Conservation (phyloP, 2,113 vertebrate species). For the Pollimyrus isidori region DNA sequence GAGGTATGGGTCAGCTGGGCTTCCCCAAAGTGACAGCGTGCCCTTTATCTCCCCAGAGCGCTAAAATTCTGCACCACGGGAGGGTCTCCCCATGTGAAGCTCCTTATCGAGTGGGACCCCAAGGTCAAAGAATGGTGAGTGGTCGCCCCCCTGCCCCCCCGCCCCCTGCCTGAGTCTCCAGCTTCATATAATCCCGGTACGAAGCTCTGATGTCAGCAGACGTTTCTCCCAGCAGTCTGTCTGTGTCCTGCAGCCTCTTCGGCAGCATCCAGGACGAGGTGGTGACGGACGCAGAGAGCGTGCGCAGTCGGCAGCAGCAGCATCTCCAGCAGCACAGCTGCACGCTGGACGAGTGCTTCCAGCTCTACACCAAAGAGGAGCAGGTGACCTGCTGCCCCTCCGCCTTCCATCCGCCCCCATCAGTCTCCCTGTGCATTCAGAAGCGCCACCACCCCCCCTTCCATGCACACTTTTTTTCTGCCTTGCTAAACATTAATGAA, state of each 20-base stretch:
- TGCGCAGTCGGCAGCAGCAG: constrained; percentile 72
- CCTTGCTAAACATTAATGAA: background rate
- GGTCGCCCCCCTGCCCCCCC: background rate
- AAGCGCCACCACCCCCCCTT: background rate
- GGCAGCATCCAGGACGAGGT: constrained; percentile 82
- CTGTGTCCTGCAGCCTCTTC: constrained; percentile 66
- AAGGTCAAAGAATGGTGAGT: constrained; percentile 81
- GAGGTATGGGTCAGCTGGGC: background rate
- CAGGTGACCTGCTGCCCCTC: constrained; percentile 61
- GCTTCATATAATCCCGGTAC: too few relatives aligned
- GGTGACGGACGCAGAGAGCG: constrained; percentile 78
- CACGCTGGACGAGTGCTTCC: constrained; percentile 87
- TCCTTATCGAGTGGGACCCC: constrained; percentile 81
- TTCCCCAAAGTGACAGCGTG: background rate
- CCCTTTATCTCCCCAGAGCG: constrained; percentile 54
- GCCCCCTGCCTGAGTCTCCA: too few relatives aligned
- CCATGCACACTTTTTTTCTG: background rate
- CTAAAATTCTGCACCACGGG: constrained; percentile 70
- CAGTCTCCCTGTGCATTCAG: background rate
- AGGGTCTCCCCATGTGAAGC: constrained; percentile 80
- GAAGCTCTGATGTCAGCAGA: background rate
- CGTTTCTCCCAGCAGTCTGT: background rate
- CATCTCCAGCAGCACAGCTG: constrained; percentile 85
- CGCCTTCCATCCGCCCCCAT: background rate
- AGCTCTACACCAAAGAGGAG: constrained; percentile 97